Percentiles rank a stretch among this genome's conserved stretches.
These are phyloP conservation scores for Tragelaphus buxtoni DNA, from an alignment of 2,113 vertebrate genomes.

Conservation along the genomic window DNA sequence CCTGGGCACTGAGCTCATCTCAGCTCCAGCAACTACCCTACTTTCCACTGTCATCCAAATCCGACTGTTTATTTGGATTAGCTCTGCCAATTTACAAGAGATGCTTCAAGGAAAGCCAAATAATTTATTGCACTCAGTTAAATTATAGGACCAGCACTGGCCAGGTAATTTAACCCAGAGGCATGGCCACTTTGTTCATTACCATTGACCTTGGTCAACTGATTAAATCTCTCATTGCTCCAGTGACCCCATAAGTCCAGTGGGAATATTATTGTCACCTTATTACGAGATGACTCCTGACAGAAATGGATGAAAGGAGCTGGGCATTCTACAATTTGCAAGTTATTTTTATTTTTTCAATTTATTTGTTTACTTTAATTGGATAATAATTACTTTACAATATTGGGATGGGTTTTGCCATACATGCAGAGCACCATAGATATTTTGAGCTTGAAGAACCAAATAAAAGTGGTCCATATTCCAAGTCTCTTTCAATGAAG, in stretches of 20 bases:
- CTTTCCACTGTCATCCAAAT: constrained; percentile 14
- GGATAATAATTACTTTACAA: neutral
- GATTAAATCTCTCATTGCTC: neutral
- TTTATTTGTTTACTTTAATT: neutral
- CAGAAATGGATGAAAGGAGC: neutral
- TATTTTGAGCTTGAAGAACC: constrained; percentile 17
- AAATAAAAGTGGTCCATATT: constrained; percentile 23
- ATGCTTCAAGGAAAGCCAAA: constrained; percentile 41
- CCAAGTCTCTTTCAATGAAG: neutral
- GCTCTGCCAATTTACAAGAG: neutral
- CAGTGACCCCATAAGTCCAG: neutral
- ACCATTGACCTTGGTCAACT: neutral
- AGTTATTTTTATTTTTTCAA: neutral
- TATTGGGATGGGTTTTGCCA: neutral
- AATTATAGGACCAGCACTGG: constrained; percentile 3
- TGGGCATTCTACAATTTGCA: neutral
- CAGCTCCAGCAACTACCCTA: neutral
- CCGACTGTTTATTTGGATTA: constrained; percentile 47
- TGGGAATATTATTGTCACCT: neutral
- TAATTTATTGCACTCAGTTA: constrained; percentile 34
- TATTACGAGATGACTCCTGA: neutral
- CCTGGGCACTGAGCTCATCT: constrained; percentile 69
- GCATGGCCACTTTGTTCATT: neutral
- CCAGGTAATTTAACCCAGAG: constrained; percentile 14
- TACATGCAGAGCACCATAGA: neutral